Base-by-base conservation (phyloP, 2,797 vertebrate genomes). In the Cirrhinus molitorella region DNA sequence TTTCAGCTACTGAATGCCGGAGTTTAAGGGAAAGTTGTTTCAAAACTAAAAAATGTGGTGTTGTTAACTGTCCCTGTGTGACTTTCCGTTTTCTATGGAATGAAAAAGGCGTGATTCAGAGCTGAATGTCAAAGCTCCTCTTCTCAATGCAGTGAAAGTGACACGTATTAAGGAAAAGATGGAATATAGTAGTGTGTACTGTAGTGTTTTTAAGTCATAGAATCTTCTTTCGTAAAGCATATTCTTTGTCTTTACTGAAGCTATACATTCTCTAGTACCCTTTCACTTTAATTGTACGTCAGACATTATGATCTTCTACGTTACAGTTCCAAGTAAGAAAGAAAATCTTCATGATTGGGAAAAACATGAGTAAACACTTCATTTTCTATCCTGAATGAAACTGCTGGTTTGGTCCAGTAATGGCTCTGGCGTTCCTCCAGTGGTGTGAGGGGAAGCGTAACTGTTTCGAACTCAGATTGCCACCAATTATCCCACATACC, bases 361-460 rank as follows among this genome's bases (percentile, higher is more conserved):
- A 55, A 13, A 74, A 53, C 17, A 55, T 28, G 49, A 74, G 31
- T 43, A 12, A 40, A 76, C 31, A 16, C 34, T 55, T 21, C 7
- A 13, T 40, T 76, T 76, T 23, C 53, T 25, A 5, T 43, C 17
- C 34, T 61, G n/a, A 76, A 40, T 59, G 47, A 53, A 53, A 34
- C 71, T 14, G 49, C 31, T 53, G 21, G 49, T 37, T 53, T 53
- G 19, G 11, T 53, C 49, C 49, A 55, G 17, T 37, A 90, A 91
- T 85, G 91, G 91, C 13, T 43, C 85, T 63, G 86, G 17, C 65
- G 79, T 77, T 67, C 68, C 59, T 78, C 79, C 63, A 77, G 65
- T 28, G 65, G 14, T 67, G 72, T 76, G 51, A 73, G 23, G 14
- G 72, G 51, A 85, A 51, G 51, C 45, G 16, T 14, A 34, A 31